These are phyloP conservation scores for Crenichthys baileyi DNA, from an alignment of 2,797 vertebrate genomes.

Conservation along the genomic window DNA sequence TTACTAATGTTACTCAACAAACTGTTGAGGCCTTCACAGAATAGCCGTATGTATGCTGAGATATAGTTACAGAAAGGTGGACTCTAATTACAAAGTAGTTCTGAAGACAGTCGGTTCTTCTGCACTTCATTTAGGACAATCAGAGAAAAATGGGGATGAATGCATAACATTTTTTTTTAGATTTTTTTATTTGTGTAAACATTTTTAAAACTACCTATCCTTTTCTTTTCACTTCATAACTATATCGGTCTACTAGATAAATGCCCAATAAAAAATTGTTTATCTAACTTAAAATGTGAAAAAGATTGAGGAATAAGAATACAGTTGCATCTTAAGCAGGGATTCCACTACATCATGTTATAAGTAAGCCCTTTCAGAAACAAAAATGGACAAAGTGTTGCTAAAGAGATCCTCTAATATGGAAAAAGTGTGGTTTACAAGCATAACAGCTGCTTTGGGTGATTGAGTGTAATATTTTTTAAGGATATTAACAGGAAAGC, in stretches of 20 bases:
- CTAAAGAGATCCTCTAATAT: constrained; percentile 45
- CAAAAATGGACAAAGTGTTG: constrained; percentile 45
- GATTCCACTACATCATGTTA: background rate
- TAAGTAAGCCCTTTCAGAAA: constrained; percentile 12
- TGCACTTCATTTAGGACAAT: background rate
- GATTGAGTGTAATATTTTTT: constrained; percentile 11
- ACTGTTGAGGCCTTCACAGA: background rate
- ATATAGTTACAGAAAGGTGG: background rate
- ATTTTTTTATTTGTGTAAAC: background rate
- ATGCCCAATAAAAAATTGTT: background rate
- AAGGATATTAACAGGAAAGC: constrained; percentile 8
- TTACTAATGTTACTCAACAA: background rate
- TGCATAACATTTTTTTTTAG: background rate
- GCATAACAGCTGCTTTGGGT: constrained; percentile 30
- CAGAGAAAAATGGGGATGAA: background rate
- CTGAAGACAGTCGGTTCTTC: background rate
- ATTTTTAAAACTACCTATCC: background rate
- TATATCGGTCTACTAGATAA: background rate
- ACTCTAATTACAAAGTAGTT: background rate
- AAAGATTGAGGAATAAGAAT: background rate
- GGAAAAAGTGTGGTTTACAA: constrained; percentile 29
- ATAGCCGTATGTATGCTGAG: background rate
- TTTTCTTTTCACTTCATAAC: background rate
- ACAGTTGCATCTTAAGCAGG: background rate
- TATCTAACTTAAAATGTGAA: background rate